These are phyloP conservation scores for Atopsyche davidsoni DNA, from an alignment of 1,140 invertebrate genomes.

Conservation along the genomic window DNA sequence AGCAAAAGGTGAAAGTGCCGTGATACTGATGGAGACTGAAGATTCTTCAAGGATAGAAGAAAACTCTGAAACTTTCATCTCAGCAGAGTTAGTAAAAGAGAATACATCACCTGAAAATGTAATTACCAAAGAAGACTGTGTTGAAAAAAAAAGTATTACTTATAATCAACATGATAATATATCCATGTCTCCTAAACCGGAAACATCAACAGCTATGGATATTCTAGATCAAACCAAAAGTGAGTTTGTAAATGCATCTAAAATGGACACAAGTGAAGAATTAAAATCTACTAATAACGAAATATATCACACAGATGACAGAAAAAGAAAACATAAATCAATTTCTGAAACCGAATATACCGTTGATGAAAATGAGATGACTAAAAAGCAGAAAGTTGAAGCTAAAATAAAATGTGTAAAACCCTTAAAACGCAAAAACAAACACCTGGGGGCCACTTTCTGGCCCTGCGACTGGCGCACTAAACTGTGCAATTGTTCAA, in stretches of 20 bases:
- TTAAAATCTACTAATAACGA: too few species aligned
- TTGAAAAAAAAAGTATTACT: too few species aligned
- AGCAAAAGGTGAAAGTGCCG: constrained; percentile 1
- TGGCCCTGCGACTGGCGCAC: constrained; percentile 69
- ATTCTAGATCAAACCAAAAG: too few species aligned
- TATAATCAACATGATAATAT: too few species aligned
- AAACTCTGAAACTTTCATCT: constrained; percentile 4
- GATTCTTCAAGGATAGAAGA: constrained; percentile 11
- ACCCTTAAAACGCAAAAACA: background rate
- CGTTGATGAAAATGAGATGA: background rate
- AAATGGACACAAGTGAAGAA: too few species aligned
- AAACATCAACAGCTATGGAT: too few species aligned
- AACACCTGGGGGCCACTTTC: constrained; percentile 49
- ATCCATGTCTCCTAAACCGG: too few species aligned
- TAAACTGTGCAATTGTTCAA: constrained; percentile 62
- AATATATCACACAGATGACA: background rate
- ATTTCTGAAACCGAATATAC: background rate
- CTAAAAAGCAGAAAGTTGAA: background rate
- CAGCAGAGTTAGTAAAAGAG: too few species aligned
- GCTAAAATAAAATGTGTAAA: background rate
- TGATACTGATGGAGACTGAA: constrained; percentile 4
- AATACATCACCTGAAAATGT: too few species aligned
- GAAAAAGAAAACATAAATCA: background rate
- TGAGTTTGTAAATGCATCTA: too few species aligned
- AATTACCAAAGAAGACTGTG: too few species aligned